A percentile compares a stretch with the other conserved stretches of the same genome.
Conservation (phyloP, 2,888 invertebrate genomes). For the Didymodactylos carnosus region DNA sequence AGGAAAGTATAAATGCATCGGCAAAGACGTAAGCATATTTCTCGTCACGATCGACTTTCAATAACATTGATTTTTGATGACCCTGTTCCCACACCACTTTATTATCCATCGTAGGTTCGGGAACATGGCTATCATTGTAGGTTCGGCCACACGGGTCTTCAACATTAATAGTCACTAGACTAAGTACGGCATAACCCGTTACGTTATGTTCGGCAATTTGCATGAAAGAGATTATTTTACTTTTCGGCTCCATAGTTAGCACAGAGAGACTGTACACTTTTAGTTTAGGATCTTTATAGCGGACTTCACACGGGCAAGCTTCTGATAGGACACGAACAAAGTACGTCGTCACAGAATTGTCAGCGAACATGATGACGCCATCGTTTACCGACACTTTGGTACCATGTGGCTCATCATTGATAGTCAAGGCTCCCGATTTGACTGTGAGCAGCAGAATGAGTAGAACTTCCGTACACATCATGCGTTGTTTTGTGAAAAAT, state of each 20-base stretch:
- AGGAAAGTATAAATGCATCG: background rate
- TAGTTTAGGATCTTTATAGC: background rate
- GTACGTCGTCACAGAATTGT: background rate
- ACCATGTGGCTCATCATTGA: background rate
- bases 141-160: too few species aligned
- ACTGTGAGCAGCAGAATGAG: background rate
- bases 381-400: background rate
- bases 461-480: background rate
- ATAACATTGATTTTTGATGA: background rate
- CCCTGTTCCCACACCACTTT: background rate
- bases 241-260: background rate
- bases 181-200: background rate
- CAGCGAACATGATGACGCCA: background rate
- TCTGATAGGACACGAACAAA: background rate
- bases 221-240: background rate
- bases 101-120: background rate
- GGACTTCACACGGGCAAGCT: background rate
- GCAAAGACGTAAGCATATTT: background rate
- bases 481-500: too few species aligned
- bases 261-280: background rate
- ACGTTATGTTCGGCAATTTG: background rate
- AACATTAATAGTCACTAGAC: background rate
- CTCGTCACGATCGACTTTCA: background rate
- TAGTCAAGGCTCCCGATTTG: background rate
- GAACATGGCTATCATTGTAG: background rate